phyloP scores from a whole-genome alignment of 2,797 vertebrate genomes.

The Anguilla megastoma region DNA sequence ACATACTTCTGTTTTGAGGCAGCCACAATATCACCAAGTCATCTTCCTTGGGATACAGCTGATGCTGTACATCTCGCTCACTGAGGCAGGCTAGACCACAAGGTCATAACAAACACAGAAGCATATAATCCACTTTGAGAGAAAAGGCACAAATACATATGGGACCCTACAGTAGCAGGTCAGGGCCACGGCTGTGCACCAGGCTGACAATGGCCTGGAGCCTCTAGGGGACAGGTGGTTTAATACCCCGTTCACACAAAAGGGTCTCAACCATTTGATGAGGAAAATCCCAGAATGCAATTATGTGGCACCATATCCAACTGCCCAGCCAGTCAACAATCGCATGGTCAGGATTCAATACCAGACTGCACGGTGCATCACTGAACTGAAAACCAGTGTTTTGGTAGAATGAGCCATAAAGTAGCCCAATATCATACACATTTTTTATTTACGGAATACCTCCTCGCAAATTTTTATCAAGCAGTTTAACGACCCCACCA shows the following conservation, averaged over 20 bases:
- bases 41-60: slow-evolving; percentile 79
- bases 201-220: not conserved
- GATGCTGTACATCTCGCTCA: slow-evolving; percentile 62
- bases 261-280: not conserved
- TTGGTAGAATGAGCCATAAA: not conserved
- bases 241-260: not conserved
- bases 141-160: not conserved
- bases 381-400: not conserved
- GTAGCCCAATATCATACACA: not conserved
- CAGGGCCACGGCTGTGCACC: not conserved
- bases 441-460: not conserved
- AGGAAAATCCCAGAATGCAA: not conserved
- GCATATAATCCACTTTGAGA: not conserved
- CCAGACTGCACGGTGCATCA: not conserved
- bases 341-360: not conserved
- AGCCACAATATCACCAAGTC: slow-evolving; percentile 77
- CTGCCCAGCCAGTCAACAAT: not conserved
- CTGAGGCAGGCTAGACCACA: slow-evolving; percentile 48
- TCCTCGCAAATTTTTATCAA: not conserved
- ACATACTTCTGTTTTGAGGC: slow-evolving; percentile 54
- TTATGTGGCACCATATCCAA: not conserved
- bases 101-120: not conserved
- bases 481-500: too few species aligned
- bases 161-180: not conserved
- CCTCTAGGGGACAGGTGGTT: not conserved